A percentile compares a stretch with the other conserved stretches of the same genome.
These are phyloP conservation scores for Xyrichtys novacula DNA, from an alignment of 2,797 vertebrate species.

Conservation along the genomic window DNA sequence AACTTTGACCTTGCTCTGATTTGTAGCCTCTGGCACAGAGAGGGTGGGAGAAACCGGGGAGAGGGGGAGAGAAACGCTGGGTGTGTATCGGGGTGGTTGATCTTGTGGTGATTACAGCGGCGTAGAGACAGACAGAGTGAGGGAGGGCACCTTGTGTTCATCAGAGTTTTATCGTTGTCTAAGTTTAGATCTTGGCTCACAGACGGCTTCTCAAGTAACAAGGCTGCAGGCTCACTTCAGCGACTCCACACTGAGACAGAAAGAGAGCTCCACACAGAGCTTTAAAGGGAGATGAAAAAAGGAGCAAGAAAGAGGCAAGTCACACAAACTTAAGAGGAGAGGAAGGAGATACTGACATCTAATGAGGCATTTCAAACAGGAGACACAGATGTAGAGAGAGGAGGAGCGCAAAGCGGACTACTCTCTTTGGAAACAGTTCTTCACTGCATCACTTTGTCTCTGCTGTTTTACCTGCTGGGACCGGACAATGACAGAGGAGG, in stretches of 20 bases:
- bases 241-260: slow-evolving; percentile 51
- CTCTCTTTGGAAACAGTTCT: slow-evolving; percentile 36
- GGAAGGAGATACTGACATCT: slow-evolving; percentile 22
- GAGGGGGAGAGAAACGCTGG: neutral
- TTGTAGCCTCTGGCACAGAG: slow-evolving; percentile 7
- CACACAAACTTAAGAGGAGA: slow-evolving; percentile 26
- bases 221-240: slow-evolving; percentile 58
- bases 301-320: slow-evolving; percentile 27
- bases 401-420: slow-evolving; percentile 25
- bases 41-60: neutral
- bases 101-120: slow-evolving; percentile 48
- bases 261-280: slow-evolving; percentile 47
- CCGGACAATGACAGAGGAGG: slow-evolving; percentile 75
- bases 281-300: slow-evolving; percentile 40
- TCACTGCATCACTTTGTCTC: slow-evolving; percentile 5
- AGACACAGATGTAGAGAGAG: slow-evolving; percentile 23
- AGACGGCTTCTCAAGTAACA: slow-evolving; percentile 83
- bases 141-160: slow-evolving; percentile 74
- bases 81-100: slow-evolving; percentile 29
- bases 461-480: slow-evolving; percentile 21
- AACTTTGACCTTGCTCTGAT: slow-evolving; percentile 46
- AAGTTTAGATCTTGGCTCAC: slow-evolving; percentile 86
- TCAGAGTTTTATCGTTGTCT: slow-evolving; percentile 83
- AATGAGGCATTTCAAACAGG: slow-evolving; percentile 19
- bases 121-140: slow-evolving; percentile 54